Evolutionary conservation across 2,797 vertebrate genomes (phyloP).

Genomic region (Acanthiza pusilla): DNA sequence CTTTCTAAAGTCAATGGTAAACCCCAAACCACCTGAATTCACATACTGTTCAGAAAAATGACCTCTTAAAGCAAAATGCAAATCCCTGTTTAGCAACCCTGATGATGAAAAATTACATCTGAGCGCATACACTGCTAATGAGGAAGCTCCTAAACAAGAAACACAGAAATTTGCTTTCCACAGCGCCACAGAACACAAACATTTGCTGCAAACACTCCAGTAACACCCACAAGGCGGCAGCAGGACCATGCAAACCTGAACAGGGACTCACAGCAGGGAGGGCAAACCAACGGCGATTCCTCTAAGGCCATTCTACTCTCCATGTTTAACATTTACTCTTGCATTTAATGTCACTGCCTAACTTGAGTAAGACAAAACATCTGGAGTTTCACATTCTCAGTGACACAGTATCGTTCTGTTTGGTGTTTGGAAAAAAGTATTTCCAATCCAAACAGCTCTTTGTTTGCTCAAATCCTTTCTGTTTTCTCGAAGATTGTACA

Average conservation of each 20-base stretch:
- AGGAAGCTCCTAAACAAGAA: neutral
- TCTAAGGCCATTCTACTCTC: neutral
- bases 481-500: neutral
- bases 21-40: neutral
- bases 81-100: neutral
- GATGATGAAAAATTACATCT: neutral
- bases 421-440: neutral
- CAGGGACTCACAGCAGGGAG: rapidly evolving
- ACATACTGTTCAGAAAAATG: neutral
- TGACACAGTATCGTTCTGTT: neutral
- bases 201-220: neutral
- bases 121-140: neutral
- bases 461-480: neutral
- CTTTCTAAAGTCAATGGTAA: neutral
- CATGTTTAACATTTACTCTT: neutral
- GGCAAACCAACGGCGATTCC: neutral
- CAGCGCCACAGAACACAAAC: no score
- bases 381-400: neutral
- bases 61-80: neutral
- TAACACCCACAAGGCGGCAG: neutral
- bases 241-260: neutral
- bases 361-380: neutral
- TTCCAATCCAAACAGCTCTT: neutral
- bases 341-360: neutral
- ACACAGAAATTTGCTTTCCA: neutral